Evolutionary conservation across 2,888 invertebrate species (phyloP), one percentile per base, ranked within the genome.

Genomic region (Heterodera filipjevi): DNA sequence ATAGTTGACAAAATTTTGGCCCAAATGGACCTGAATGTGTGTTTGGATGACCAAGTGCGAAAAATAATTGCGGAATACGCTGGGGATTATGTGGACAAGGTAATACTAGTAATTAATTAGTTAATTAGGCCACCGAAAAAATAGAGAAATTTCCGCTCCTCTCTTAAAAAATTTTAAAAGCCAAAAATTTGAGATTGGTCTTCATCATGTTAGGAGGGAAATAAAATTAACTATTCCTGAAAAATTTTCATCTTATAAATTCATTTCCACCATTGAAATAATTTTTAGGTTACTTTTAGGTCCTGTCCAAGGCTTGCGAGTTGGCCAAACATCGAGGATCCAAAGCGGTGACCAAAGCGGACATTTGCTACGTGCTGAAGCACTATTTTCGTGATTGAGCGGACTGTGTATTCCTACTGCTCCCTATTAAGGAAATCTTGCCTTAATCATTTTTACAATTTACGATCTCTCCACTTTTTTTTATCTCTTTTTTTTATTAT

Each of bases 351-450:
- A 59, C 59, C 6, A n/a, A 27, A 22, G 59, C 59, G n/a, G 59
- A 59, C 59, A 59, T 59, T 27, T 59, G 59, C 59, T 59, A 59
- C 59, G 59, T 59, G 27, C 27, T 59, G 59, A 59, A 59, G 27
- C 59, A 59, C 59, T 59, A 59, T n/a, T 59, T 59, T 59, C 59
- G 59, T 12, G 27, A 59, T 12, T 59, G 27, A 59, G 19, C 49
- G 12, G 19, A 49, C 49, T 49, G 46, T 39, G 39, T 39, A 10
- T 12, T 39, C 39, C 12, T 10, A 39, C 12, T 39, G 39, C 6
- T 39, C 12, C 12, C 12, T 12, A 39, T 39, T 10, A 39, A 10
- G 12, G 12, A 39, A 12, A 39, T 12, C 6, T 10, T 39, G 39
- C 39, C 39, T 39, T 39, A 39, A 39, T 39, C 1, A 39, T 12